phyloP scores from a whole-genome alignment of 2,888 invertebrate species.

The Rhaphigaster nebulosa region DNA sequence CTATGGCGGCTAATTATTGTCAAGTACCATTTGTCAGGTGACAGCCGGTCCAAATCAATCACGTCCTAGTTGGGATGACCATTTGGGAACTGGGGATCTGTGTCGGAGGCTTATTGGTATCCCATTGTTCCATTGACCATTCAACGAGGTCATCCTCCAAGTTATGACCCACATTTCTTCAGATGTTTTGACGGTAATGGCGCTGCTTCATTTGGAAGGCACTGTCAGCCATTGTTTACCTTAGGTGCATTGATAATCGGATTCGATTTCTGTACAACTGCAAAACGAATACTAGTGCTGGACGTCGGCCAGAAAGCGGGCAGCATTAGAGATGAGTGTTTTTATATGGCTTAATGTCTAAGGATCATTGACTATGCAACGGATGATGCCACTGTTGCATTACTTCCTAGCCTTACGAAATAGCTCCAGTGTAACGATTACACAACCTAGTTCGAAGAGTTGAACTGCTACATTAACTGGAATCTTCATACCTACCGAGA shows the following conservation, averaged over 20 bases:
- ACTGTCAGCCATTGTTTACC: background rate
- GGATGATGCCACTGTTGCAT: constrained; percentile 12
- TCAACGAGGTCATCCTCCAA: background rate
- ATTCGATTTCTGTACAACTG: background rate
- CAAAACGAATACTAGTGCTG: background rate
- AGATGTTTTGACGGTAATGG: background rate
- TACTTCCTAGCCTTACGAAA: constrained; percentile 29
- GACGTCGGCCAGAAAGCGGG: background rate
- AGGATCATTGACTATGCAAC: constrained; percentile 30
- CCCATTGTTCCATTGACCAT: background rate
- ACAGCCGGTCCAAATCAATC: constrained; percentile 17
- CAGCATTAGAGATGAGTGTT: constrained; percentile 17
- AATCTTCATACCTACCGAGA: background rate
- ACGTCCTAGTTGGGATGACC: constrained; percentile 29
- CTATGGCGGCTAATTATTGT: background rate
- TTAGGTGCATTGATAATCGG: background rate
- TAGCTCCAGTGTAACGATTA: background rate
- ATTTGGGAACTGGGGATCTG: constrained; percentile 23
- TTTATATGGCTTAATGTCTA: constrained; percentile 24
- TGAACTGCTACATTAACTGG: background rate
- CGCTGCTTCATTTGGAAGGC: background rate
- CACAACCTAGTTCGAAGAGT: background rate
- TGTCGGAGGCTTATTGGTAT: background rate
- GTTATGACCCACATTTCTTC: background rate
- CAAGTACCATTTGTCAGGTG: constrained; percentile 24